Evolutionary conservation across 2,888 invertebrate genomes (phyloP), one percentile per base, ranked within the genome.

Genomic region (Mechanitis mazaeus): DNA sequence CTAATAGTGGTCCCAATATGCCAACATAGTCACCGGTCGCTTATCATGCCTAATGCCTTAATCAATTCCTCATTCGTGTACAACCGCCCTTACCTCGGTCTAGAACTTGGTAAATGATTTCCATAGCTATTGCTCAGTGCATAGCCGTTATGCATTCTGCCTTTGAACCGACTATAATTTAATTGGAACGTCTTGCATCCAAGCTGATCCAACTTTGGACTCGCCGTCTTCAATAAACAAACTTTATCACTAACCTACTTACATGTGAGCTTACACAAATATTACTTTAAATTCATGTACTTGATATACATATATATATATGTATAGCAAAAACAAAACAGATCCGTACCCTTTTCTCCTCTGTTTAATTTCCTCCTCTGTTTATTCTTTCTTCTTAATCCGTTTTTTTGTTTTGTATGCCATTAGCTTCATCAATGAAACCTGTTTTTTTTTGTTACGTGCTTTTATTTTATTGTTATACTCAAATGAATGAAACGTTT

Each of bases 151-250:
- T 84, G 82, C 84, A 81, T 81, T 85, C 76, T 75, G 83, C 81
- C 84, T 88, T 87, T 85, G 87, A 85, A 81, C 81, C 72, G 75
- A 79, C 81, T 77, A 80, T 87, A 87, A 88, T 84, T 85, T 81
- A 84, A 88, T 88, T 85, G 84, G 75, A 78, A 74, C 80, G 76
- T 80, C 81, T 77, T 72, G 73, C 73, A 75, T 76, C 71, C 71
- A 72, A 71, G 73, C 70, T 72, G 68, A 72, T 69, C 72, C 72
- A 79, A 83, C 80, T 83, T 84, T 77, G 68, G 71, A 72, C 61
- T 68, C 72, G 67, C 68, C 67, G 72, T 68, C 74, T 80, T 77
- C 78, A 72, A 75, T 78, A 71, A 72, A 76, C 77, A 76, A 84
- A 85, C 79, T 86, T 85, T 75, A 74, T 77, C 73, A 69, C 74